Base-by-base conservation (phyloP, 1,140 invertebrate genomes). In the Heliconius himera region DNA sequence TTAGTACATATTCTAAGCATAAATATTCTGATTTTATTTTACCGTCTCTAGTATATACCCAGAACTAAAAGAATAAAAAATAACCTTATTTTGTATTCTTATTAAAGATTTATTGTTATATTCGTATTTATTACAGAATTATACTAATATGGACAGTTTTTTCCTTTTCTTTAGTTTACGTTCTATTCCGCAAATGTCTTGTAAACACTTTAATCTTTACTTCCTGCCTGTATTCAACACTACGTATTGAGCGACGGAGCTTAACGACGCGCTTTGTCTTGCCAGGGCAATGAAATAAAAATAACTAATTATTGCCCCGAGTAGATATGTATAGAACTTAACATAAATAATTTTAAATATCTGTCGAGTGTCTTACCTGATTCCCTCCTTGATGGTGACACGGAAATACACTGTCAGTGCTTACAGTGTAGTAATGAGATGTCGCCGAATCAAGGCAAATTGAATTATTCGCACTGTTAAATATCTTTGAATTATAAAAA, bases 321-420 rank as follows among this genome's bases (percentile, higher is more conserved):
- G 3, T 46, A 16, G 13, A 46, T 46, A 36, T 36, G 5, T 29
- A 13, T 13, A 41, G 41, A 16, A 46, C 0, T 2, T 46, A 51
- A 2, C 18, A 8, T 20, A 20, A 51, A 51, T 51, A 20, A 51
- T 6, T 1, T 18, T 51, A 51, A 20, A 20, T 20, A 22, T 29
- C 13, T 29, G 26, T 29, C 4, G 8, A 16, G 0, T 16, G 22
- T 80, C 75, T 41, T 18, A 90, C 90, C 82, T 91, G 90, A 72
- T 89, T 88, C 5, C 88, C 90, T 18, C 90, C 90, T 79, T 83
- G 76, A 56, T 78, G 78, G 81, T 91, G 90, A 71, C 90, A 91
- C 11, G 76, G 79, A n/a, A 73, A 13, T 51, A 85, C 54, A 36
- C 73, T 70, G 6, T 89, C 79, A 9, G 70, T 51, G 1, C 83